Evolutionary conservation across 2,888 invertebrate species (phyloP), one percentile per base, ranked within the genome.

Genomic region (Eurois occulta): DNA sequence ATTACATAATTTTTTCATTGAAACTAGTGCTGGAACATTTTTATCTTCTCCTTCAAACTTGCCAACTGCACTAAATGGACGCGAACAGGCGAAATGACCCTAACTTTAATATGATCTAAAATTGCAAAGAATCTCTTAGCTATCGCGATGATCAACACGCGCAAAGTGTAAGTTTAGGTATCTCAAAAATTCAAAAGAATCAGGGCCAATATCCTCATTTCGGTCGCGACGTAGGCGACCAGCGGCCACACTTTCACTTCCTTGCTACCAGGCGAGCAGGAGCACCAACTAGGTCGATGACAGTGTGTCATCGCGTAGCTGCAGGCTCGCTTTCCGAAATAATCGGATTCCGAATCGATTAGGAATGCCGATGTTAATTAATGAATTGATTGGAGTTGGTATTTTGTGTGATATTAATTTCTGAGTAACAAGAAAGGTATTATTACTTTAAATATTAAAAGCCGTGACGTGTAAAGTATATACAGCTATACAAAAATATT

Each of bases 221-320:
- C 41, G 72, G 69, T 10, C 58, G 52, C 46, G 60, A 58, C 71
- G 79, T 72, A 46, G 58, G 64, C 16, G 55, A 41, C 75, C 81
- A 74, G 24, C 24, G 41, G n/a, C 74, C 74, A 77, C 46, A 88
- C 88, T 87, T 87, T 87, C 87, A 87, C 87, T 87, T 87, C 87
- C 88, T 87, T 71, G 58, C 73, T 67, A 65, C 77, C 77, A 69
- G 43, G 62, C 74, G 60, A 41, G 66, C 72, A 67, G 73, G 60
- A 79, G 73, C 52, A 75, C 41, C 72, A 85, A 72, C 68, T 86
- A 46, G 88, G 88, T 87, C 86, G 72, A 0, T 38, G 35, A 35
- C 60, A 78, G 67, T 79, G 70, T 72, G 85, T 72, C 84, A 84
- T 72, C 35, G 38, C 35, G 70, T 65, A 75, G 70, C 55, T 32